Evolutionary conservation across 2,888 invertebrate species (phyloP).

Genomic region (Caenorhabditis doughertyi): DNA sequence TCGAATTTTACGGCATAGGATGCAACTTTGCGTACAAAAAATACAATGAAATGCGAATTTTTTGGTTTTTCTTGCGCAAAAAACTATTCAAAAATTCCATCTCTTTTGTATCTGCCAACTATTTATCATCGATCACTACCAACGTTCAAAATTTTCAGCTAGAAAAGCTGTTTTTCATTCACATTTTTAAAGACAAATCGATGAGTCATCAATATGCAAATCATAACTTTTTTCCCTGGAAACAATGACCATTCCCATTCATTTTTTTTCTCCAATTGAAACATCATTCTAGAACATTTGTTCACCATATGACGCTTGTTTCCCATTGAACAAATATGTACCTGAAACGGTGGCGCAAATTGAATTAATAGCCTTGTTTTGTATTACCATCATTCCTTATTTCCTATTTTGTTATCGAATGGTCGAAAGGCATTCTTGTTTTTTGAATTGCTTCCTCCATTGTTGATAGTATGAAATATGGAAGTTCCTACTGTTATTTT

Average conservation of each 20-base stretch:
- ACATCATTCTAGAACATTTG: background rate
- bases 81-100: too few relatives aligned
- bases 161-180: background rate
- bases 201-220: slow-evolving; percentile 8
- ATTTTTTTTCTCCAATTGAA: background rate
- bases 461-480: slow-evolving; percentile 33
- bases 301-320: slow-evolving; percentile 18
- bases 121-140: too few relatives aligned
- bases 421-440: slow-evolving; percentile 17
- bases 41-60: too few relatives aligned
- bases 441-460: slow-evolving; percentile 14
- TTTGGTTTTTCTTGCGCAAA: too few relatives aligned
- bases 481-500: slow-evolving; percentile 27
- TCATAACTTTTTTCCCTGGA: background rate
- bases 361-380: slow-evolving; percentile 57
- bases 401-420: slow-evolving; percentile 16
- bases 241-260: slow-evolving; percentile 3
- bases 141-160: too few relatives aligned
- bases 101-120: too few relatives aligned
- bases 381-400: slow-evolving; percentile 27
- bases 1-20: too few relatives aligned
- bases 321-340: slow-evolving; percentile 13
- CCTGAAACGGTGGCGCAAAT: slow-evolving; percentile 25
- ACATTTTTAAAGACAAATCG: background rate
- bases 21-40: too few relatives aligned